Evolutionary conservation across 2,888 invertebrate genomes (phyloP).

Genomic region (Caenorhabditis sp.): DNA sequence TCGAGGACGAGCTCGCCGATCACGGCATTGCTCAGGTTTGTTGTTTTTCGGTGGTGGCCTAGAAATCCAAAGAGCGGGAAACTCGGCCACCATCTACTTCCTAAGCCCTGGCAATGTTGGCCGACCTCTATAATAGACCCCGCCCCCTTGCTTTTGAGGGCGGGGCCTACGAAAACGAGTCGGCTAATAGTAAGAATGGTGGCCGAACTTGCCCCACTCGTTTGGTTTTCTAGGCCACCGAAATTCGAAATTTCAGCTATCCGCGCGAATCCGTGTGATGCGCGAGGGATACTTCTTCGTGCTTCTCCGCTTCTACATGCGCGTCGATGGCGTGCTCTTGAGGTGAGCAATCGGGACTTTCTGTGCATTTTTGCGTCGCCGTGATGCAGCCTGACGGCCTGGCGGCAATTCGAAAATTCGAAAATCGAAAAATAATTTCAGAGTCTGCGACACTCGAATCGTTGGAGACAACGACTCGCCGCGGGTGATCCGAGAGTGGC

Average conservation of each 20-base stretch:
- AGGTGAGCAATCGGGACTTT: constrained; percentile 41
- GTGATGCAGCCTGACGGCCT: too few relatives aligned
- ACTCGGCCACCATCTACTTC: too few relatives aligned
- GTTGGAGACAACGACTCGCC: constrained; percentile 68
- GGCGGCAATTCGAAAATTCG: neutral
- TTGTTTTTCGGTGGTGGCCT: neutral
- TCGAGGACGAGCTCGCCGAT: constrained; percentile 98
- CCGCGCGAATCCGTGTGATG: constrained; percentile 90
- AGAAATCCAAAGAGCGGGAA: neutral
- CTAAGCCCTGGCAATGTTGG: too few relatives aligned
- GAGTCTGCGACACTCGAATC: constrained; percentile 78
- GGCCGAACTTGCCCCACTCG: too few relatives aligned
- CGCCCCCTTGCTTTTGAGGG: too few relatives aligned
- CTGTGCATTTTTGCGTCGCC: too few relatives aligned
- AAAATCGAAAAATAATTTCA: constrained; percentile 15
- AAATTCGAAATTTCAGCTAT: constrained; percentile 89
- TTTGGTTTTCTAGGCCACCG: neutral
- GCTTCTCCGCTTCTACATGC: constrained; percentile 92
- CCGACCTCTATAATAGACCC: too few relatives aligned
- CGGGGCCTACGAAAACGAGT: too few relatives aligned
- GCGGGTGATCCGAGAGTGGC: constrained; percentile 78
- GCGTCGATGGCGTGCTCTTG: constrained; percentile 95
- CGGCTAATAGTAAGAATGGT: too few relatives aligned
- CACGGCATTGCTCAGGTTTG: constrained; percentile 91
- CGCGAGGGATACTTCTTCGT: constrained; percentile 92